Evolutionary conservation across 2,888 invertebrate species (phyloP).

Genomic region (Ectemnius continuus): DNA sequence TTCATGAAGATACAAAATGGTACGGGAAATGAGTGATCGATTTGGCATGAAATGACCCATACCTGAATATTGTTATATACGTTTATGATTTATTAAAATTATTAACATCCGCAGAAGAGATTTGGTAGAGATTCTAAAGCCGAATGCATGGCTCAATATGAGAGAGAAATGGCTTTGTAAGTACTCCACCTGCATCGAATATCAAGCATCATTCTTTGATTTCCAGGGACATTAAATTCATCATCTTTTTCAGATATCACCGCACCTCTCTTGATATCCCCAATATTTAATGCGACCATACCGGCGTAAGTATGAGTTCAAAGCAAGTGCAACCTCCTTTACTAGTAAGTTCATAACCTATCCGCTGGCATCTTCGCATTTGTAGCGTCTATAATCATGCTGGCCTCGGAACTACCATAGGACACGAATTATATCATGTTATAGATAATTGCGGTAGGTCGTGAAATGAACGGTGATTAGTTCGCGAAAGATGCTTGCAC

Average conservation of each 20-base stretch:
- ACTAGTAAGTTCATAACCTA: not conserved
- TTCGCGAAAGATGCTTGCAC: no score
- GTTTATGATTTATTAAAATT: no score
- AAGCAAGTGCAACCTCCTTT: not conserved
- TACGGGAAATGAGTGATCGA: no score
- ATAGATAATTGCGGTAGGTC: not conserved
- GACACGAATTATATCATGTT: constrained; percentile 12
- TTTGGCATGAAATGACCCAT: no score
- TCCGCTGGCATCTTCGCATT: not conserved
- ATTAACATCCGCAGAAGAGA: no score
- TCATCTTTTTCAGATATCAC: not conserved
- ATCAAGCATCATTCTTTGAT: not conserved
- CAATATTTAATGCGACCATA: not conserved
- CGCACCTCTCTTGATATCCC: not conserved
- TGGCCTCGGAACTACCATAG: not conserved
- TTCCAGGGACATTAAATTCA: not conserved
- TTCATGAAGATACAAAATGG: no score
- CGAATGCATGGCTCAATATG: no score
- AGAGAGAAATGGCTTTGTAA: no score
- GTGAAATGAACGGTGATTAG: not conserved
- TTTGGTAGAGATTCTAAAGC: no score
- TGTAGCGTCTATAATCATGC: not conserved
- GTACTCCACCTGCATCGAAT: no score
- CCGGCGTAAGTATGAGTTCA: constrained; percentile 7
- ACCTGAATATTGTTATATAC: no score